phyloP scores from a whole-genome alignment of 2,113 vertebrate genomes.

The Sinocyclocheilus maitianheensis region DNA sequence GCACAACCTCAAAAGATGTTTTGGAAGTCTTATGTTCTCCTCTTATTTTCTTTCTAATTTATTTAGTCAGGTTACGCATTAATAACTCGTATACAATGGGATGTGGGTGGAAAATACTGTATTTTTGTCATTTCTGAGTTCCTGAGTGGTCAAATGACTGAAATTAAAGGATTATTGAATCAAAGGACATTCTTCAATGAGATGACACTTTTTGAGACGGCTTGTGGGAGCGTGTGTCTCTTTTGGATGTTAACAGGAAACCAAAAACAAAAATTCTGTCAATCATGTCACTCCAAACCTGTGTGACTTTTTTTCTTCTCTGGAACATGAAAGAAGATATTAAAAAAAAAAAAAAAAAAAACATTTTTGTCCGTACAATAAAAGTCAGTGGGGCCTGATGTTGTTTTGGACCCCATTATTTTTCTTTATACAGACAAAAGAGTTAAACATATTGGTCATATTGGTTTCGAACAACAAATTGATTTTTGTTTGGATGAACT shows the following conservation, averaged over 20 bases:
- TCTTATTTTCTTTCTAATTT: slow-evolving; percentile 34
- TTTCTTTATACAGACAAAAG: not conserved
- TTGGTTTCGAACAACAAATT: not conserved
- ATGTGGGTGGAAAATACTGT: slow-evolving; percentile 17
- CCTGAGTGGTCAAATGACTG: slow-evolving; percentile 11
- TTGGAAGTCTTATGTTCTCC: slow-evolving; percentile 14
- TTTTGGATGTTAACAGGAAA: not conserved
- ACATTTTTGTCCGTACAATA: not conserved
- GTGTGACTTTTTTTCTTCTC: not conserved
- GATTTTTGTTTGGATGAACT: not conserved
- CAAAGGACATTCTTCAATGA: not conserved
- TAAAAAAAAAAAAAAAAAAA: too few relatives aligned
- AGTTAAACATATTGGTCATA: not conserved
- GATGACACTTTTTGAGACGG: not conserved
- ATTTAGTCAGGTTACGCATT: slow-evolving; percentile 8
- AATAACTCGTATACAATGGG: slow-evolving; percentile 1
- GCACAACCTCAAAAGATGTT: not conserved
- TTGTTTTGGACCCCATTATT: not conserved
- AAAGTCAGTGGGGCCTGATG: not conserved
- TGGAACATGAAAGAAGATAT: not conserved
- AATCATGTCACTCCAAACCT: not conserved
- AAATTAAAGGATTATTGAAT: slow-evolving; percentile 38
- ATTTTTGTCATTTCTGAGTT: slow-evolving; percentile 32
- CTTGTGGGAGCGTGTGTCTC: not conserved
- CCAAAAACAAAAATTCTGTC: not conserved